phyloP scores from a whole-genome alignment of 2,113 vertebrate species.

The Etia nguti region DNA sequence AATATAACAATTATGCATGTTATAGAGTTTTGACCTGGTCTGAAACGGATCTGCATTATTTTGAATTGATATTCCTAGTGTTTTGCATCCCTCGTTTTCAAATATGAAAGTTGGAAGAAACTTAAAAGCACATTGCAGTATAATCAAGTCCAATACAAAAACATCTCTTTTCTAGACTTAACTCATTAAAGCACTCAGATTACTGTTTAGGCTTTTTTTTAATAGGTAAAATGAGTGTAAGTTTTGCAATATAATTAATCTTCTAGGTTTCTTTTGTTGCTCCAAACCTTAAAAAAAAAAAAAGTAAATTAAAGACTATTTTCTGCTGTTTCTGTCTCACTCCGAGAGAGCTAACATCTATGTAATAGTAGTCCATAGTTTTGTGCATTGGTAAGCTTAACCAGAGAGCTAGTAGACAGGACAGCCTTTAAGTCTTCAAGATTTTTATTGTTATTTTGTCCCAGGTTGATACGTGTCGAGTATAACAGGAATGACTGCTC shows the following conservation, averaged over 20 bases:
- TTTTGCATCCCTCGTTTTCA: background rate
- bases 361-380: background rate
- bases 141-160: background rate
- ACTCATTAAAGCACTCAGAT: background rate
- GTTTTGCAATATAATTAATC: background rate
- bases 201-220: background rate
- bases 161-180: background rate
- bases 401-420: background rate
- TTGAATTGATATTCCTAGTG: background rate
- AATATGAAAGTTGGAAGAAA: background rate
- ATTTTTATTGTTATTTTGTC: background rate
- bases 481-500: background rate
- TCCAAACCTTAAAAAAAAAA: background rate
- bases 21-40: background rate
- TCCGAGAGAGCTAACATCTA: background rate
- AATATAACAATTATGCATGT: background rate
- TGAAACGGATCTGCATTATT: background rate
- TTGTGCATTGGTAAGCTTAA: background rate
- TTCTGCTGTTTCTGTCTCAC: background rate
- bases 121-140: background rate
- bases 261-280: background rate
- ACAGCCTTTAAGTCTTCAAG: background rate
- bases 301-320: background rate
- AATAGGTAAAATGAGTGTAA: background rate
- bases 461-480: background rate